A percentile compares a stretch with the other conserved stretches of the same genome.
phyloP scores from a whole-genome alignment of 2,113 vertebrate species.

The Caracal caracal region DNA sequence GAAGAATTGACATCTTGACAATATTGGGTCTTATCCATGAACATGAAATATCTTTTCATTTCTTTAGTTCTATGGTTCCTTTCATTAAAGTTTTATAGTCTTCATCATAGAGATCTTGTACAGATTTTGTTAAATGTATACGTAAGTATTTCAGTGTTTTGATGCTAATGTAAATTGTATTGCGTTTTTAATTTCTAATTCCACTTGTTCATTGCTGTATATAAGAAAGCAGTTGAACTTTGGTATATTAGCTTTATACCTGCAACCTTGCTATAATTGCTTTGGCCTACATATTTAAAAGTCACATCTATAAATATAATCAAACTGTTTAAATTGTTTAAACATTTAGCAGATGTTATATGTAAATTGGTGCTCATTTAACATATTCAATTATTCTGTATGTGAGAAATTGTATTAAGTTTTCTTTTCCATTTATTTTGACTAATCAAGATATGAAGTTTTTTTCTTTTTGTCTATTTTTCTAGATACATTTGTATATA shows the following conservation, averaged over 20 bases:
- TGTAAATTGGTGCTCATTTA: not conserved
- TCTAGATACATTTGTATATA: not conserved
- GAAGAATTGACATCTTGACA: not conserved
- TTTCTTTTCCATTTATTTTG: not conserved
- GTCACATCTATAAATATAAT: not conserved
- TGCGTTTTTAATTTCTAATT: not conserved
- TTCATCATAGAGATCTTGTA: not conserved
- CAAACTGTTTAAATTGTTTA: not conserved
- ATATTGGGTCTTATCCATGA: not conserved
- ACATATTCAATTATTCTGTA: not conserved
- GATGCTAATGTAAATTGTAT: not conserved
- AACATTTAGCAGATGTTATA: not conserved
- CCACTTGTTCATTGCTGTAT: not conserved
- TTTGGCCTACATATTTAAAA: not conserved
- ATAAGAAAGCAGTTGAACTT: not conserved
- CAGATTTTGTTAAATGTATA: not conserved
- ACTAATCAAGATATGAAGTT: not conserved
- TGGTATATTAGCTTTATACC: not conserved
- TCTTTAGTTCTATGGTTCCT: not conserved
- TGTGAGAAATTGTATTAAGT: not conserved
- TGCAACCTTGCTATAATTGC: not conserved
- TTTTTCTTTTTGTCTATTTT: not conserved
- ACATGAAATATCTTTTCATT: not conserved
- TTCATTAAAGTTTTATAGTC: not conserved
- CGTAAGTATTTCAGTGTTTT: not conserved